A percentile compares a stretch with the other conserved stretches of the same genome.
Conservation (phyloP, 1,140 invertebrate genomes). For the Laupala kohalensis region DNA sequence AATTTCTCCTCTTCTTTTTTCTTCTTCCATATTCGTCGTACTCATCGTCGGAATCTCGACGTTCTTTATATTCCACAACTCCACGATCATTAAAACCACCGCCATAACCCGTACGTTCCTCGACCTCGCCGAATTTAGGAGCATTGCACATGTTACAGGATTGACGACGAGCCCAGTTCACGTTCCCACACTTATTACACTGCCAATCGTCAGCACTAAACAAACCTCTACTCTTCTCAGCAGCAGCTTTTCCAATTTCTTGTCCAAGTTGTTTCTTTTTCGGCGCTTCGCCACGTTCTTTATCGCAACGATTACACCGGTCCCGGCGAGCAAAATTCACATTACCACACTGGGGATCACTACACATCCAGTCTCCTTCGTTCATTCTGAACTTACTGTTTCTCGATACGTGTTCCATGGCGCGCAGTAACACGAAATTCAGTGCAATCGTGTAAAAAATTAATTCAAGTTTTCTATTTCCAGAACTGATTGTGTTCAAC, state of each 20-base stretch:
- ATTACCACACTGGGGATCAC: constrained; percentile 13
- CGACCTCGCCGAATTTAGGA: constrained; percentile 86
- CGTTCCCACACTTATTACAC: constrained; percentile 98
- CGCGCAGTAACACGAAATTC: neutral
- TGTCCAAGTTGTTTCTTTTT: constrained; percentile 85
- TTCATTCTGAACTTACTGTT: constrained; percentile 4
- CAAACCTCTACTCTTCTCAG: constrained; percentile 96
- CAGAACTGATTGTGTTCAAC: neutral
- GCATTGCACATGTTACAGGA: constrained; percentile 99
- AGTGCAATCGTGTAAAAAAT: neutral
- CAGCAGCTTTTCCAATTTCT: constrained; percentile 94
- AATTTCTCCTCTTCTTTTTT: constrained; percentile 54
- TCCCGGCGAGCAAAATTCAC: constrained; percentile 13
- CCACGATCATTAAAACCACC: constrained; percentile 89
- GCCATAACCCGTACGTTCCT: constrained; percentile 62
- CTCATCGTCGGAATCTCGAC: constrained; percentile 79
- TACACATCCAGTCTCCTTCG: constrained; percentile 11
- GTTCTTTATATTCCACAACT: constrained; percentile 81
- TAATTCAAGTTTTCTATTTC: neutral
- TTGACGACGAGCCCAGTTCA: constrained; percentile 94
- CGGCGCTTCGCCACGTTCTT: constrained; percentile 42
- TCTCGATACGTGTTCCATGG: constrained; percentile 1
- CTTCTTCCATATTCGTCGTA: constrained; percentile 91
- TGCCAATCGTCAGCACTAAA: constrained; percentile 99
- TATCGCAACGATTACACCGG: constrained; percentile 13